These are phyloP conservation scores for Hypotaenidia philippensis DNA, from an alignment of 2,797 vertebrate genomes.

Conservation along the genomic window DNA sequence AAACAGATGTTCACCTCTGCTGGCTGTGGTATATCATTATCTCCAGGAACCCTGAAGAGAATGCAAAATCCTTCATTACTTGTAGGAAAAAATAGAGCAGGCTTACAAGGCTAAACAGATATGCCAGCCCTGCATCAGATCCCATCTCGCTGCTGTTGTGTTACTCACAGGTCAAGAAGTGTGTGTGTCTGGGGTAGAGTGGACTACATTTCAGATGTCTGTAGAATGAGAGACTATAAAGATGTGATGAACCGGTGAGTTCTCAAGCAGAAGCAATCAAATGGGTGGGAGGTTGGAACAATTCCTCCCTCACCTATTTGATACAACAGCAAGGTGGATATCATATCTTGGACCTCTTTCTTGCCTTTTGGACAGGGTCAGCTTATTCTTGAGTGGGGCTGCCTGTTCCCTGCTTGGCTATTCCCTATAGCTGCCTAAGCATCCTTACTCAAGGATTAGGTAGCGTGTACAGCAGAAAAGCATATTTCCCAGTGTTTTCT, in stretches of 20 bases:
- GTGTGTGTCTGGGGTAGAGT: background rate
- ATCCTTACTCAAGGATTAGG: background rate
- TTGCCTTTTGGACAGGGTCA: background rate
- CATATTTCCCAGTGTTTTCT: background rate
- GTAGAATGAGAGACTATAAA: background rate
- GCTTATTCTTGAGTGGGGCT: background rate
- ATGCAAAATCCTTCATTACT: conserved; percentile 58
- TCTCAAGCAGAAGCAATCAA: background rate
- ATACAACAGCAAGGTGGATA: background rate
- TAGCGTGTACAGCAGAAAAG: background rate
- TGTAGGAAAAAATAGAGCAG: conserved; percentile 7
- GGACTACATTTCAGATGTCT: background rate
- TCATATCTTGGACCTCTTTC: background rate
- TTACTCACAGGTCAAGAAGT: background rate
- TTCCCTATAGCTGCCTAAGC: background rate
- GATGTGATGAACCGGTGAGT: background rate
- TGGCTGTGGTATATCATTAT: conserved; percentile 75
- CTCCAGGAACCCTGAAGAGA: conserved; percentile 71
- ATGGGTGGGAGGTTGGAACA: background rate
- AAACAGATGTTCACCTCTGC: conserved; percentile 79
- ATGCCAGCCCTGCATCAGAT: background rate
- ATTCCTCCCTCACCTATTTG: background rate
- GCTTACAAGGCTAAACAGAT: background rate
- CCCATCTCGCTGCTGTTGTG: background rate
- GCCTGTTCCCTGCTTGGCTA: background rate